Base-by-base conservation (phyloP, 2,888 invertebrate genomes). In the Drosophila fungiperda region DNA sequence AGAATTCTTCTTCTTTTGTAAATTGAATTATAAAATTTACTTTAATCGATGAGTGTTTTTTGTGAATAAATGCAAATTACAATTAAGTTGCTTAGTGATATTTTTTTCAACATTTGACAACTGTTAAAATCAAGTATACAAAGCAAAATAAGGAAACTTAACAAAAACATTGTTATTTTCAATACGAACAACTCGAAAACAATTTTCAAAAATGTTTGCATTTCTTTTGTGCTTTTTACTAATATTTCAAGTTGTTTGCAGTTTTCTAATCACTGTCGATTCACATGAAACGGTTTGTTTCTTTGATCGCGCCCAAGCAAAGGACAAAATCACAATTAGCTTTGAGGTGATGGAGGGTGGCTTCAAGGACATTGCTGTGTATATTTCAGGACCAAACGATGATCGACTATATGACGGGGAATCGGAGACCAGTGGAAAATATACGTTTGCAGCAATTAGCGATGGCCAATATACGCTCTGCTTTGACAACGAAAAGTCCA, bases 341-440 rank as follows among this genome's bases (percentile, higher is more conserved):
- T 87, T 80, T 23, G 87, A 87, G 72, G 90, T 87, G 1, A 85
- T 87, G 88, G 87, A 87, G 1, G 87, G 87, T 4, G 87, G 87
- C 29, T 87, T 87, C 45, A 82, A 76, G 68, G 87, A 87, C 20
- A 76, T 87, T 29, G 78, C 48, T 0, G 57, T 87, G 8, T 35
- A 49, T 5, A 77, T 87, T 3, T 7, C 64, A 0, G 90, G 50
- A 1, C 90, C 87, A 0, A 35, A 65, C 0, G 35, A 60, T 1
- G 72, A 78, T 1, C 35, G 6, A 0, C 55, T 87, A 5, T 63
- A 60, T 17, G 33, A 70, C 0, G 38, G 74, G 3, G 66, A 71
- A 0, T 45, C 67, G 52, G 87, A 90, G 33, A 63, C 73, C 4
- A 53, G 58, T 3, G 90, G 90, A 55, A 73, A 76, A 40, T 73